A percentile compares a stretch with the other conserved stretches of the same genome.
phyloP scores from a whole-genome alignment of 2,113 vertebrate species.

The Coracopsis vasa region DNA sequence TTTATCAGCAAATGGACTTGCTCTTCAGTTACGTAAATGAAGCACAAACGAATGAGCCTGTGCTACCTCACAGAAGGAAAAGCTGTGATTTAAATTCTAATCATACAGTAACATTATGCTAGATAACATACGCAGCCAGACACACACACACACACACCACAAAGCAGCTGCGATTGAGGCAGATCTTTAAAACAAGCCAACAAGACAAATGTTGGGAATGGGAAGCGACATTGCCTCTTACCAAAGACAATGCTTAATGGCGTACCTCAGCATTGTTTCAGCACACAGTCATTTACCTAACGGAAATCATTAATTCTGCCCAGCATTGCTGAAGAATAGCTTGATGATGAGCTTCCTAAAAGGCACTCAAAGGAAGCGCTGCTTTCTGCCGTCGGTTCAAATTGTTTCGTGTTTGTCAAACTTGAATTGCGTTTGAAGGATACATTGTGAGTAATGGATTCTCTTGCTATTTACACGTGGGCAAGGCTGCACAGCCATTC shows the following conservation, averaged over 20 bases:
- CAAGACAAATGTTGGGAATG: neutral
- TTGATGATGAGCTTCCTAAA: constrained; percentile 40
- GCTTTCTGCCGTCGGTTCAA: neutral
- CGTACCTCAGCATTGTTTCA: neutral
- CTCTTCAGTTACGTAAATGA: neutral
- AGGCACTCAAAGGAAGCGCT: constrained; percentile 45
- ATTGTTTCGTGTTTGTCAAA: constrained; percentile 63
- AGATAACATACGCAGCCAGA: neutral
- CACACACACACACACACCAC: neutral
- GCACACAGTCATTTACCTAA: neutral
- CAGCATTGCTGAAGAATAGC: constrained; percentile 16
- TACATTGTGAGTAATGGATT: constrained; percentile 32
- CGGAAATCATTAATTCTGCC: constrained; percentile 54
- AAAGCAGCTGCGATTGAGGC: neutral
- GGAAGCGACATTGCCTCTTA: neutral
- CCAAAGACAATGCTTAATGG: neutral
- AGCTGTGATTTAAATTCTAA: constrained; percentile 10
- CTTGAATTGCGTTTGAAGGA: constrained; percentile 47
- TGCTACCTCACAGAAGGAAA: neutral
- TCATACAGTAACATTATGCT: neutral
- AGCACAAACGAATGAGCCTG: neutral
- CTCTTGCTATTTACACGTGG: constrained; percentile 36
- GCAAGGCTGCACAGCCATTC: constrained; percentile 2
- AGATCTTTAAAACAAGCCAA: neutral
- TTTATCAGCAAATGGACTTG: neutral